phyloP scores from a whole-genome alignment of 2,113 vertebrate species.

The Natator depressus region DNA sequence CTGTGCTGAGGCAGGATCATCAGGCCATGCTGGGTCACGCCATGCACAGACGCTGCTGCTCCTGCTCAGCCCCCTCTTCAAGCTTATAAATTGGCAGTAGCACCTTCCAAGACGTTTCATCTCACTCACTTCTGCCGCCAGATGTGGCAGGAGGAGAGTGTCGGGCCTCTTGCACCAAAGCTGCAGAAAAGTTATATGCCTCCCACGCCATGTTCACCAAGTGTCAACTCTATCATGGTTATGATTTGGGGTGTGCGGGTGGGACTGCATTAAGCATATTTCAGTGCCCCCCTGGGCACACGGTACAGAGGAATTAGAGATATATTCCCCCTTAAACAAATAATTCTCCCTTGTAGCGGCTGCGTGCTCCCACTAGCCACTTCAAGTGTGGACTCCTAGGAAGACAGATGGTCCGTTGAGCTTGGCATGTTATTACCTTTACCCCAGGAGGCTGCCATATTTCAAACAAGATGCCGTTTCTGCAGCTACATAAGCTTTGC shows the following conservation, averaged over 20 bases:
- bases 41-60: not conserved
- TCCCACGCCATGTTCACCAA: not conserved
- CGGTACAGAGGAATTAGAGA: not conserved
- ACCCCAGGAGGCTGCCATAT: not conserved
- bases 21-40: not conserved
- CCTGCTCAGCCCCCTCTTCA: not conserved
- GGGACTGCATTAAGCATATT: not conserved
- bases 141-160: not conserved
- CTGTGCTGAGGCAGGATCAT: not conserved
- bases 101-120: not conserved
- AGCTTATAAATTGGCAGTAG: not conserved
- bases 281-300: not conserved
- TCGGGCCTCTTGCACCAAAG: not conserved
- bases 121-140: not conserved
- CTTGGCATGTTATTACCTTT: rapidly evolving
- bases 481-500: rapidly evolving
- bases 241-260: not conserved
- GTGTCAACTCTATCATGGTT: not conserved
- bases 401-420: not conserved
- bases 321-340: conserved; percentile 29
- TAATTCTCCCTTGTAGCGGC: conserved; percentile 13
- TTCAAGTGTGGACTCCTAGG: rapidly evolving
- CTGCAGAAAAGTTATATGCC: not conserved
- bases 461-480: rapidly evolving
- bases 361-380: not conserved